Conservation (phyloP, 2,797 vertebrate species). For the Geotrypetes seraphini region DNA sequence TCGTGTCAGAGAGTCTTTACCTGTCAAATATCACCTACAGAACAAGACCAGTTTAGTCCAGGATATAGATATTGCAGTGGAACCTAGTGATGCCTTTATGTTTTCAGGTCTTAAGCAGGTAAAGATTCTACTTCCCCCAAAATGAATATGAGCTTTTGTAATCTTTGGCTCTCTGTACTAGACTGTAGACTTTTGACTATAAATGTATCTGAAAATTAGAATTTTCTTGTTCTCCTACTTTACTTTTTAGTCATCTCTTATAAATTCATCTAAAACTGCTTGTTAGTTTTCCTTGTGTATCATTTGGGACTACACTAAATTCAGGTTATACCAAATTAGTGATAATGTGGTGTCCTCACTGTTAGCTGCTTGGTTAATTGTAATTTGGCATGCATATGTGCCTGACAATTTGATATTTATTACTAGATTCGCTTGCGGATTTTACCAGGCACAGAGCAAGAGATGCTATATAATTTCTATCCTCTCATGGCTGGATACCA, state of each 20-base stretch:
- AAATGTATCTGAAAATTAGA: too few relatives aligned
- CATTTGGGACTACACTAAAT: background rate
- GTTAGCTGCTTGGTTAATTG: background rate
- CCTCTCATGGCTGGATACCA: conserved; percentile 96
- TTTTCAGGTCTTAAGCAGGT: conserved; percentile 98
- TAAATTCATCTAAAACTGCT: too few relatives aligned
- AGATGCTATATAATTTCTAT: conserved; percentile 93
- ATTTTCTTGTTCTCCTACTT: too few relatives aligned
- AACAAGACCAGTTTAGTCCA: conserved; percentile 86
- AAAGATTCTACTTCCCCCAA: too few relatives aligned
- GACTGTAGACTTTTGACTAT: too few relatives aligned
- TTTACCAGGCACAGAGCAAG: conserved; percentile 80
- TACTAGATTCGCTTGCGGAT: conserved; percentile 82
- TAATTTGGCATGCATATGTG: background rate
- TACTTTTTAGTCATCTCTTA: too few relatives aligned
- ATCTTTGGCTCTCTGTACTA: too few relatives aligned
- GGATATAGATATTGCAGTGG: conserved; percentile 87
- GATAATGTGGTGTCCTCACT: too few relatives aligned
- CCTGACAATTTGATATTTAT: background rate
- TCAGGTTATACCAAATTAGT: background rate
- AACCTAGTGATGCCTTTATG: conserved; percentile 97
- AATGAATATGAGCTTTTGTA: too few relatives aligned
- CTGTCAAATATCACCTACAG: conserved; percentile 82
- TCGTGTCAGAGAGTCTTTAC: conserved; percentile 83
- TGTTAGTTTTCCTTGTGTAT: too few relatives aligned